Evolutionary conservation across 2,113 vertebrate genomes (phyloP), one percentile per base, ranked within the genome.

Genomic region (Cromileptes altivelis): DNA sequence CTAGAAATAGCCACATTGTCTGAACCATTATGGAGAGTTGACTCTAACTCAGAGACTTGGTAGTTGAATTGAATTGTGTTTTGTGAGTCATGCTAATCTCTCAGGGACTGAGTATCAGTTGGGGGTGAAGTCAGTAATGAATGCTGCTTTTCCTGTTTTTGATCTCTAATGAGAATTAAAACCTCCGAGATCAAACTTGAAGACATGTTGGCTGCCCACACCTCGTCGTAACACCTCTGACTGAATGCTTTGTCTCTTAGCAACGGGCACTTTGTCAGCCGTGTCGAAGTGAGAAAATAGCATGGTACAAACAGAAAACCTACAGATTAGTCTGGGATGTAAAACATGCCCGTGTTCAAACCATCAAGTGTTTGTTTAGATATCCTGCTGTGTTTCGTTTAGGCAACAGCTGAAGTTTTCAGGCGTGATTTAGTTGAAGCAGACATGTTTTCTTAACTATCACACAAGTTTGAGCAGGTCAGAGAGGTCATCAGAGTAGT

Each of bases 211-310:
- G 75, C 83, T 86, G 85, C 85, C 91, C 88, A 85, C 87, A 77
- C 63, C 56, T 83, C 47, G 53, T 72, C 27, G 40, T 70, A 72
- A 77, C 75, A 84, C 85, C 84, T 87, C 50, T 37, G 73, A 81
- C 70, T 40, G 74, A 81, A 30, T 1, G 71, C 75, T 80, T 53
- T 78, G 76, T 69, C 67, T 52, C 67, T 69, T 69, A 69, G 67
- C 67, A 69, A 69, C 67, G 67, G 49, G 67, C 27, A 69, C 65
- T 69, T 68, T 21, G 65, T 69, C 47, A 69, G 47, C 65, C 25
- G 19, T n/a, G 50, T 55, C 88, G 74, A 83, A 85, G 88, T 85
- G 76, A 82, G 88, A 83, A 88, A 88, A 86, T 86, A 79, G 82
- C 71, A 67, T 0, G 45, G 69, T 42, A 37, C 69, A n/a, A 80